A percentile compares a stretch with the other conserved stretches of the same genome.
Evolutionary conservation across 2,888 invertebrate species (phyloP).

Genomic region (Copidosoma aretas): DNA sequence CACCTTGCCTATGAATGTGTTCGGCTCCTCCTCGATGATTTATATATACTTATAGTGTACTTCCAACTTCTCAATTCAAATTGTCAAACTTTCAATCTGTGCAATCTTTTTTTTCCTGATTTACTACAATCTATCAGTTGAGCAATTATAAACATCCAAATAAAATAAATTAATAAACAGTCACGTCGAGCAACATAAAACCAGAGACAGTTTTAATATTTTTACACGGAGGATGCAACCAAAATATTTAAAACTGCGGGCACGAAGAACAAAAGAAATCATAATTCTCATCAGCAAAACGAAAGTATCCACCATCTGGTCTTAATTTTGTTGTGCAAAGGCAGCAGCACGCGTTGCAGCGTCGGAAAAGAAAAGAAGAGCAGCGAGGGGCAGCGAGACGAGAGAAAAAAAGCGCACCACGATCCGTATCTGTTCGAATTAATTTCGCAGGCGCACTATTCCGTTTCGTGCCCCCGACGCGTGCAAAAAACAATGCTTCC

Average conservation of each 20-base stretch:
- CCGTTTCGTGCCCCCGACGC: neutral
- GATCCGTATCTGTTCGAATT: slow-evolving; percentile 36
- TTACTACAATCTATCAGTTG: no score
- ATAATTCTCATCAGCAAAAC: slow-evolving; percentile 34
- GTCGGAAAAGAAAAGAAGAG: neutral
- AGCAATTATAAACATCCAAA: no score
- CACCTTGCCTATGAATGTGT: no score
- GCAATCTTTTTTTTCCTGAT: no score
- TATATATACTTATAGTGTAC: no score
- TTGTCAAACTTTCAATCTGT: no score
- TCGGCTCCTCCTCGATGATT: no score
- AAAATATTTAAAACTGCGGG: slow-evolving; percentile 14
- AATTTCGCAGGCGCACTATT: slow-evolving; percentile 32
- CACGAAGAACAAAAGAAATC: slow-evolving; percentile 25
- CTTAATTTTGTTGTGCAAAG: slow-evolving; percentile 40
- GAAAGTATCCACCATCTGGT: slow-evolving; percentile 33
- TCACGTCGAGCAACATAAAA: no score
- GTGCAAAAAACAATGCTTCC: slow-evolving; percentile 12
- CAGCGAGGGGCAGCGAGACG: neutral
- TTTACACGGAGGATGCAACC: no score
- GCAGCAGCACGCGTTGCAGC: slow-evolving; percentile 2
- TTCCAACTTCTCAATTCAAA: no score
- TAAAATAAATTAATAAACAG: no score
- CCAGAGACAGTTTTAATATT: no score
- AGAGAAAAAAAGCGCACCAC: slow-evolving; percentile 7